Percentiles rank a stretch among this genome's conserved stretches.
Evolutionary conservation across 2,888 invertebrate genomes (phyloP).

Genomic region (Polyommatus icarus): DNA sequence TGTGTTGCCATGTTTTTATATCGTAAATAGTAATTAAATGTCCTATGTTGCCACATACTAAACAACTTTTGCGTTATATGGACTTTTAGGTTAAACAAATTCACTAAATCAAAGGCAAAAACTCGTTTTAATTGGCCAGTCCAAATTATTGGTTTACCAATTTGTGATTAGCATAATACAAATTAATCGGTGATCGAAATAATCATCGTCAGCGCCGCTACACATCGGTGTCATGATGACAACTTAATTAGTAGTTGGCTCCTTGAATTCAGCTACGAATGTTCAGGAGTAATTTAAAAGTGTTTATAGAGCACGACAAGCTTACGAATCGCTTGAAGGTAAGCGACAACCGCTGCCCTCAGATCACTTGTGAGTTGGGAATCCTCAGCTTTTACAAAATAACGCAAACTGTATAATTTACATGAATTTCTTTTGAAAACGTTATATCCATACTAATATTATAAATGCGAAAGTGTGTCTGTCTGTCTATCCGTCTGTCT

Average conservation of each 20-base stretch:
- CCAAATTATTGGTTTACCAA: constrained; percentile 4
- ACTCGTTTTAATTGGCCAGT: constrained; percentile 2
- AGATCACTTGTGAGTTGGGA: background rate
- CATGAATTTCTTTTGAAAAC: background rate
- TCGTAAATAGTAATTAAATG: background rate
- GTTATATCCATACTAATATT: background rate
- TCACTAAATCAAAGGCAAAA: constrained; percentile 9
- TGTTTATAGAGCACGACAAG: background rate
- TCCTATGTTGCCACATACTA: constrained; percentile 14
- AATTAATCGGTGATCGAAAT: background rate
- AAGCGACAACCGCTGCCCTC: background rate
- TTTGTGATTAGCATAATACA: background rate
- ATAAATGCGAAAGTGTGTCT: too few species aligned
- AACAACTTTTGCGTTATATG: constrained; percentile 29
- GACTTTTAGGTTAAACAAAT: constrained; percentile 33
- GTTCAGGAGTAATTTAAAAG: background rate
- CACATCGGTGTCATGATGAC: background rate
- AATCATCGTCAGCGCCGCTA: background rate
- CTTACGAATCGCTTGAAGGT: background rate
- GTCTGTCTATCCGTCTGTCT: too few species aligned
- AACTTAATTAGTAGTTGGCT: background rate
- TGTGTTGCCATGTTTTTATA: constrained; percentile 12
- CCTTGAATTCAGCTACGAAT: background rate
- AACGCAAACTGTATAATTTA: background rate
- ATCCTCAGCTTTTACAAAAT: background rate